phyloP scores from a whole-genome alignment of 1,140 invertebrate genomes.

The Megathymus violae region DNA sequence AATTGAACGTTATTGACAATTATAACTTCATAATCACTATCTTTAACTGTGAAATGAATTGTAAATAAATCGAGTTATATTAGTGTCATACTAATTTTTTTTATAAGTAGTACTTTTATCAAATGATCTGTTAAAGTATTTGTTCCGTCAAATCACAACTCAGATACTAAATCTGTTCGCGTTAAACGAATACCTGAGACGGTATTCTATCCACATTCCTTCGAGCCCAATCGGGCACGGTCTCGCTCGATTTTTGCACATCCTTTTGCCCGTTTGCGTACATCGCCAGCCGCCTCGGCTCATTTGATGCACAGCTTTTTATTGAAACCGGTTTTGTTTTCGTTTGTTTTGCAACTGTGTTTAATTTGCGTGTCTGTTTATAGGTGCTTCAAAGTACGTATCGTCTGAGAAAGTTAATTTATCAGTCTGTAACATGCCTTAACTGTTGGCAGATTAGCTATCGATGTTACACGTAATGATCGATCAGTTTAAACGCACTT shows the following conservation, averaged over 20 bases:
- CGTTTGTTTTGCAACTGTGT: conserved; percentile 55
- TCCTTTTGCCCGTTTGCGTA: conserved; percentile 69
- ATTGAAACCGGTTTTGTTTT: conserved; percentile 58
- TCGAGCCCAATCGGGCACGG: conserved; percentile 56
- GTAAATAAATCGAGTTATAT: no score
- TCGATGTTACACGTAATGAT: conserved; percentile 42
- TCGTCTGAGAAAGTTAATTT: conserved; percentile 42
- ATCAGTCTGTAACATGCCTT: conserved; percentile 31
- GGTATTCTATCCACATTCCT: conserved; percentile 73
- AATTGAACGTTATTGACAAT: no score
- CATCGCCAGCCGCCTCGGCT: conserved; percentile 44
- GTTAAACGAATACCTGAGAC: conserved; percentile 55
- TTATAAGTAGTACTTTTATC: conserved; percentile 10
- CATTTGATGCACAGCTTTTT: conserved; percentile 66
- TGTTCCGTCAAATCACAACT: conserved; percentile 38
- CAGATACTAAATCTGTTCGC: conserved; percentile 49
- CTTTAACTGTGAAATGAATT: background rate
- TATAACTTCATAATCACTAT: no score
- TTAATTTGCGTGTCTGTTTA: conserved; percentile 45
- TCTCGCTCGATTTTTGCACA: conserved; percentile 71
- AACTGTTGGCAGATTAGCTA: conserved; percentile 39
- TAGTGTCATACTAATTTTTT: no score
- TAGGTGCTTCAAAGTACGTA: conserved; percentile 38
- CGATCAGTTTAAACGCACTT: conserved; percentile 38
- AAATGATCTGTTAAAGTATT: conserved; percentile 21